Conservation (phyloP, 2,888 invertebrate species). For the Apamea anceps region DNA sequence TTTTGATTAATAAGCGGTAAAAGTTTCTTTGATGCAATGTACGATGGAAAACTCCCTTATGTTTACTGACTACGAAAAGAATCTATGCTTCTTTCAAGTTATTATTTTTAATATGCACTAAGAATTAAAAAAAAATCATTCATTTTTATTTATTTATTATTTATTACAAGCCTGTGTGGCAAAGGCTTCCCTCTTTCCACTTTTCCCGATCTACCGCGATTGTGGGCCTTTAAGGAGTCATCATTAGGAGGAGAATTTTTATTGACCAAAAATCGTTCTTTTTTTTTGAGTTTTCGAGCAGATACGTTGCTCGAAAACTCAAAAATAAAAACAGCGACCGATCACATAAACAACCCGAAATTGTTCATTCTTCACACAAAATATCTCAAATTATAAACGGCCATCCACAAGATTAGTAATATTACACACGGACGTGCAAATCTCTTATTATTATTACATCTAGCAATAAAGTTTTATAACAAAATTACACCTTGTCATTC, state of each 20-base stretch:
- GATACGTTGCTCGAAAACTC: too few species aligned
- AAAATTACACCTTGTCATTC: slow-evolving; percentile 59
- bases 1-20: slow-evolving; percentile 1
- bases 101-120: background rate
- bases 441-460: slow-evolving; percentile 46
- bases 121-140: background rate
- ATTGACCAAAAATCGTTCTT: too few species aligned
- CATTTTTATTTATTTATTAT: background rate
- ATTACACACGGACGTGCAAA: slow-evolving; percentile 48
- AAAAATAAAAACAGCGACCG: too few species aligned
- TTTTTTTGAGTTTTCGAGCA: background rate
- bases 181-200: too few species aligned
- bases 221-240: too few species aligned
- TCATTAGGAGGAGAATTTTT: too few species aligned
- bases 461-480: slow-evolving; percentile 59
- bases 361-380: slow-evolving; percentile 43
- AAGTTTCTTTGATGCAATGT: background rate
- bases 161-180: too few species aligned
- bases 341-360: slow-evolving; percentile 20
- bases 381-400: slow-evolving; percentile 52
- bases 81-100: background rate
- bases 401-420: slow-evolving; percentile 20
- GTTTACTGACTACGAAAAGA: background rate
- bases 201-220: too few species aligned
- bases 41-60: background rate